Base-by-base conservation (phyloP, 1,140 invertebrate species). In the Zophobas atratus region DNA sequence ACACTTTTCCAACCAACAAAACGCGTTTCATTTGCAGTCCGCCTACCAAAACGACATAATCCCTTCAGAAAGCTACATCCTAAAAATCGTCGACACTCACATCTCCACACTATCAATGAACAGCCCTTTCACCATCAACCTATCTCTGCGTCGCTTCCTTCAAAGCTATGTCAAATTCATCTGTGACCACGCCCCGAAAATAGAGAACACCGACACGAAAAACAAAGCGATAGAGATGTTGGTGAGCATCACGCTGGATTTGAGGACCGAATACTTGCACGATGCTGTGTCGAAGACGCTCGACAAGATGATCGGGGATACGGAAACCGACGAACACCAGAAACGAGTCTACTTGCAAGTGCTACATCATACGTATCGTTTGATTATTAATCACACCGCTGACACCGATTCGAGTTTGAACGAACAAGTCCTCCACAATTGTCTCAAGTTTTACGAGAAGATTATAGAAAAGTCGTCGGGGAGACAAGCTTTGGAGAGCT, bases 361-460 rank as follows among this genome's bases (percentile, higher is more conserved):
- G 2, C 85, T 95, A 1, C 88, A 89, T 77, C 89, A 92, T 74
- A 93, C 92, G n/a, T 93, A 95, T 81, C 89, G 91, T 79, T 86
- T 96, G 48, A 88, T 93, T 33, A 88, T 92, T 6, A 90, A 91
- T 70, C 92, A 90, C 63, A 85, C 84, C 1, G 75, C 78, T 2
- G 51, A 63, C 57, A 57, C 20, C 60, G 63, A 78, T 38, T 38
- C 53, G 71, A 84, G 86, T 35, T 88, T 94, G 1, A 90, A 93
- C 84, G 93, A 93, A 79, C 91, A 90, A 67, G 91, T 94, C 48
- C 85, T 94, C 2, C 90, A 92, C 77, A 91, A 92, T 76, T 94
- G 92, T 82, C 85, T 94, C 4, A 90, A 93, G 79, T 97, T 96
- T 82, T 94, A 97, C 91, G 95, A 97, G 86, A 92, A 92, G 78